Conservation (phyloP, 2,797 vertebrate genomes). For the Nothura maculosa region DNA sequence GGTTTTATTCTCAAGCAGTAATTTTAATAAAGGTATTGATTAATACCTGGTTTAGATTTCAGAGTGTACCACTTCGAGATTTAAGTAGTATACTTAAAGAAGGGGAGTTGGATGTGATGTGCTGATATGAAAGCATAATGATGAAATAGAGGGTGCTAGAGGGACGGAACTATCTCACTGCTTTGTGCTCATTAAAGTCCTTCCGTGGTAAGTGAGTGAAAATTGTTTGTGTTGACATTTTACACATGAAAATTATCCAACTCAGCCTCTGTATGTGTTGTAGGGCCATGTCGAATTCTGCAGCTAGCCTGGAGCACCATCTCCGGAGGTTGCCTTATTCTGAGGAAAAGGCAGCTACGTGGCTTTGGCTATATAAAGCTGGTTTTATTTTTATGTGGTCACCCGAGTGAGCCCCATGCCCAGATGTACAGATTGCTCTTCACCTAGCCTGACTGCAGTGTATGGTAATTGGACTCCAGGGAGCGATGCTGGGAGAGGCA, state of each 20-base stretch:
- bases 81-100: neutral
- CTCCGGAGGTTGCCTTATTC: neutral
- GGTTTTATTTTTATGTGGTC: neutral
- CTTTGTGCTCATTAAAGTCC: neutral
- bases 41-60: neutral
- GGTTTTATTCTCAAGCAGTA: neutral
- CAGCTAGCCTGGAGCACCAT: neutral
- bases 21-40: neutral
- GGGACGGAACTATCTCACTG: neutral
- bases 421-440: constrained; percentile 2
- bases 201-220: neutral
- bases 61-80: neutral
- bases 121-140: neutral
- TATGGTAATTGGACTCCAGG: constrained; percentile 60
- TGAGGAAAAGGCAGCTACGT: neutral
- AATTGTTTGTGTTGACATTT: neutral
- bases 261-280: neutral
- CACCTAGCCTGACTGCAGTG: constrained; percentile 16
- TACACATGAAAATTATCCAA: neutral
- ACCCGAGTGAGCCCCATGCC: neutral
- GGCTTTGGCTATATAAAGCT: neutral
- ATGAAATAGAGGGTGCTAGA: neutral
- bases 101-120: rapidly evolving
- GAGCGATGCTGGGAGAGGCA: neutral
- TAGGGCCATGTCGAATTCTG: neutral